Evolutionary conservation across 1,140 invertebrate genomes (phyloP).

Genomic region (Pseudomyrmex gracilis): DNA sequence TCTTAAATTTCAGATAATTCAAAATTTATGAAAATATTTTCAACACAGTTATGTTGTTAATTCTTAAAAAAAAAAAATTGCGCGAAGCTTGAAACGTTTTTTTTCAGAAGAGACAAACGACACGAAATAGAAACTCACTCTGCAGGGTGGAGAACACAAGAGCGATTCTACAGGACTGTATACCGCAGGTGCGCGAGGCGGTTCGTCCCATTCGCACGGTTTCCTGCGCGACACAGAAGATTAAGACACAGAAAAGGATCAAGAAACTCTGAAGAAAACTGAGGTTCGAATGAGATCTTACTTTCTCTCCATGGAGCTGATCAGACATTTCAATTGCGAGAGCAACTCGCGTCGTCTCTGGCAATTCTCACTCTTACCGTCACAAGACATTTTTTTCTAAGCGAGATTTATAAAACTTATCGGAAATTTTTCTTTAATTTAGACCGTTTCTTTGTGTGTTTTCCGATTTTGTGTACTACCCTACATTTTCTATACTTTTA

Average conservation of each 20-base stretch:
- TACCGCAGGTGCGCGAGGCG: slow-evolving; percentile 69
- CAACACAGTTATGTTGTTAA: background rate
- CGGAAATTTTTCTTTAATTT: slow-evolving; percentile 8
- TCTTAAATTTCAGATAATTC: background rate
- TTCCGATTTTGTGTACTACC: background rate
- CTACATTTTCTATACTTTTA: slow-evolving; percentile 21
- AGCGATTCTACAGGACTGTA: slow-evolving; percentile 55
- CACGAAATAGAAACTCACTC: slow-evolving; percentile 69
- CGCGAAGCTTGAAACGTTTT: background rate
- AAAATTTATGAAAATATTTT: background rate
- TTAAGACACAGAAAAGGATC: too few species aligned
- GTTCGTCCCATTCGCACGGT: slow-evolving; percentile 83
- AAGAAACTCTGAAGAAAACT: too few species aligned
- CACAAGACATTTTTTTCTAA: slow-evolving; percentile 78
- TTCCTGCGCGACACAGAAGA: slow-evolving; percentile 71
- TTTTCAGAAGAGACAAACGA: background rate
- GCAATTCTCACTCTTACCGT: slow-evolving; percentile 81
- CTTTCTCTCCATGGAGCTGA: slow-evolving; percentile 81
- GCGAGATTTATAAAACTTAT: slow-evolving; percentile 8
- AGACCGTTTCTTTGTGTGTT: background rate
- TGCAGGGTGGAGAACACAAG: slow-evolving; percentile 54
- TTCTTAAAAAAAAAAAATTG: background rate
- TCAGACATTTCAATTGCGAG: slow-evolving; percentile 80
- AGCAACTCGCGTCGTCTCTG: slow-evolving; percentile 78
- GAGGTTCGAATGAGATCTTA: slow-evolving; percentile 54